These are phyloP conservation scores for Pollenia griseotomentosa DNA, from an alignment of 2,888 invertebrate species.

Conservation along the genomic window DNA sequence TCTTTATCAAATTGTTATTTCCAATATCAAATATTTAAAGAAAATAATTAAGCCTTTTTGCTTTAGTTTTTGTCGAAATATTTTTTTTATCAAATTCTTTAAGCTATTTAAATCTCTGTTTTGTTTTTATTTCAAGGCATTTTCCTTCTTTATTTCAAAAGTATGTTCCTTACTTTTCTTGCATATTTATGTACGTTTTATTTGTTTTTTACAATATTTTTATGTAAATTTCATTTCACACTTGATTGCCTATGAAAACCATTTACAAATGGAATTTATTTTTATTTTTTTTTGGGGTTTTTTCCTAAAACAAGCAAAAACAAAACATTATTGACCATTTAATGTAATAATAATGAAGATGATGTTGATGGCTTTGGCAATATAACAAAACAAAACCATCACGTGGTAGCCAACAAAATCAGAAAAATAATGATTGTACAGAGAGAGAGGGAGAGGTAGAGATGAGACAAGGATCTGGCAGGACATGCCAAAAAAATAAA, in stretches of 20 bases:
- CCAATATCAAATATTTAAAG: too few species aligned
- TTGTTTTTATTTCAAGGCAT: neutral
- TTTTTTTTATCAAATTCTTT: neutral
- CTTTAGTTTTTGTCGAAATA: neutral
- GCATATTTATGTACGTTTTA: constrained; percentile 4
- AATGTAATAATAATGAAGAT: constrained; percentile 59
- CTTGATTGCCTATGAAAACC: constrained; percentile 54
- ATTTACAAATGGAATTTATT: constrained; percentile 31
- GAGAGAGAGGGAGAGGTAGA: neutral
- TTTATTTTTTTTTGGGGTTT: neutral
- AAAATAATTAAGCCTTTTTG: neutral
- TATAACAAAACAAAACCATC: constrained; percentile 5
- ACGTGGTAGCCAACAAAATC: constrained; percentile 39
- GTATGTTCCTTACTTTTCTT: neutral
- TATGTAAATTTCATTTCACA: constrained; percentile 68
- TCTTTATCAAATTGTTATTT: too few species aligned
- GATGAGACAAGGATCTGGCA: neutral
- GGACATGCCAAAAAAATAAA: neutral
- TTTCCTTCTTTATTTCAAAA: neutral
- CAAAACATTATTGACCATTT: constrained; percentile 65
- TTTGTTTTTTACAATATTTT: constrained; percentile 40
- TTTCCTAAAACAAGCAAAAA: neutral
- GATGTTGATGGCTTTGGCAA: constrained; percentile 30
- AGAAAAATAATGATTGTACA: neutral
- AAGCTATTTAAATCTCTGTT: constrained; percentile 16